Base-by-base conservation (phyloP, 2,888 invertebrate species). In the Melangyna quadrimaculata region DNA sequence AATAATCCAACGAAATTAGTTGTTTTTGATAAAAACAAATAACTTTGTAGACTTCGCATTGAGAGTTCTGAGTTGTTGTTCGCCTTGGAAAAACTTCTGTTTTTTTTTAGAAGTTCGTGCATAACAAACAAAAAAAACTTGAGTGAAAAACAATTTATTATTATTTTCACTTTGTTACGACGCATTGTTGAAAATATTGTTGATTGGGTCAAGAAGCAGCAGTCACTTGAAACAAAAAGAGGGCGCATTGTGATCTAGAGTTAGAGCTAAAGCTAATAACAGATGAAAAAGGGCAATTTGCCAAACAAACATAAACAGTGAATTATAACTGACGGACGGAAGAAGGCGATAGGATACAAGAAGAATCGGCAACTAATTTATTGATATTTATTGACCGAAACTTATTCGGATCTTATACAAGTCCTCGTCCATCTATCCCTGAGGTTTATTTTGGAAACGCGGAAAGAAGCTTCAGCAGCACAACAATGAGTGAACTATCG, bases 401-500 rank as follows among this genome's bases (percentile, higher is more conserved):
- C 73, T 65, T 74, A n/a, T 43, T 53, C 48, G 45, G 53, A 75
- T 55, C 45, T 83, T 78, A 55, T 51, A 22, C 19, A 22, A 9
- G 35, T 35, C 35, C 29, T 70, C 55, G 43, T 70, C 74, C 35
- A 67, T 51, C 48, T 40, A 55, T 53, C 71, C 37, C 48, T 48
- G 84, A 75, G 71, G 67, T 27, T 67, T 59, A 59, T 72, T 59
- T 79, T 84, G 84, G 83, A 83, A 19, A 71, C 4, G 55, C 72
- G 87, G 87, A 91, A 89, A 70, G 69, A 43, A 53, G 51, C 32
- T 65, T 71, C 57, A 74, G 37, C 53, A 77, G 81, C 71, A 22
- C 35, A 37, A 86, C 81, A 84, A 96, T 96, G 96, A 96, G 96
- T 93, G 97, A 97, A 94, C 93, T 97, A 89, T 96, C 95, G 91